Evolutionary conservation across 2,113 vertebrate genomes (phyloP).

Genomic region (Erpornis zantholeuca): DNA sequence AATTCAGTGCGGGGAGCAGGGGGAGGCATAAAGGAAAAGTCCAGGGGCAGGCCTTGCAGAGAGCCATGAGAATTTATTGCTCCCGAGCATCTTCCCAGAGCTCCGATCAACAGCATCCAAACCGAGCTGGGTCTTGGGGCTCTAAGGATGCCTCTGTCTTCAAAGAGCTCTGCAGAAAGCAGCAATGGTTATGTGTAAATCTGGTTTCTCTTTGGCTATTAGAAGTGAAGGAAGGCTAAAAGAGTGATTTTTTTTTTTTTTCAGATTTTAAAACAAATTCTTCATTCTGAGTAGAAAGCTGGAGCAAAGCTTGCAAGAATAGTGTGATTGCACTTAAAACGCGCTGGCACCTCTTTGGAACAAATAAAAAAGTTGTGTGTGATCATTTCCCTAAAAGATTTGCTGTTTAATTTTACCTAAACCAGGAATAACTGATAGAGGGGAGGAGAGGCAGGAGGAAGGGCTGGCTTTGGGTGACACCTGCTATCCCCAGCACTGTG

Average conservation of each 20-base stretch:
- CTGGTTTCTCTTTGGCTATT: background rate
- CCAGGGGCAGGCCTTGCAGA: background rate
- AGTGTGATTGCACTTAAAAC: background rate
- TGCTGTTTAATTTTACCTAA: background rate
- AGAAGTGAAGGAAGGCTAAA: background rate
- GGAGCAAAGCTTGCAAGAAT: background rate
- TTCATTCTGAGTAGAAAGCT: rapidly evolving
- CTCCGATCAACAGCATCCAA: rapidly evolving
- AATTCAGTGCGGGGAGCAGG: background rate
- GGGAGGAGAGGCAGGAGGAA: background rate
- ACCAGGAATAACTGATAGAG: background rate
- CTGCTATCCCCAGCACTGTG: background rate
- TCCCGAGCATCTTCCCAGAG: background rate
- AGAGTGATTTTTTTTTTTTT: background rate
- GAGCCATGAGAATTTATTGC: background rate
- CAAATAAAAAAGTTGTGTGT: background rate
- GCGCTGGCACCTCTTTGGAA: rapidly evolving
- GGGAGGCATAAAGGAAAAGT: background rate
- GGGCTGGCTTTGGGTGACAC: background rate
- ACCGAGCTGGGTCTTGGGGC: rapidly evolving
- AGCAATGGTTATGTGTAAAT: rapidly evolving
- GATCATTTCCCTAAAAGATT: background rate
- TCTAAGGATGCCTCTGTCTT: rapidly evolving
- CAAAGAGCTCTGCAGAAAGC: background rate
- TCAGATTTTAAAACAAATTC: background rate